Evolutionary conservation across 2,797 vertebrate species (phyloP).

Genomic region (Fistularia tabacaria): DNA sequence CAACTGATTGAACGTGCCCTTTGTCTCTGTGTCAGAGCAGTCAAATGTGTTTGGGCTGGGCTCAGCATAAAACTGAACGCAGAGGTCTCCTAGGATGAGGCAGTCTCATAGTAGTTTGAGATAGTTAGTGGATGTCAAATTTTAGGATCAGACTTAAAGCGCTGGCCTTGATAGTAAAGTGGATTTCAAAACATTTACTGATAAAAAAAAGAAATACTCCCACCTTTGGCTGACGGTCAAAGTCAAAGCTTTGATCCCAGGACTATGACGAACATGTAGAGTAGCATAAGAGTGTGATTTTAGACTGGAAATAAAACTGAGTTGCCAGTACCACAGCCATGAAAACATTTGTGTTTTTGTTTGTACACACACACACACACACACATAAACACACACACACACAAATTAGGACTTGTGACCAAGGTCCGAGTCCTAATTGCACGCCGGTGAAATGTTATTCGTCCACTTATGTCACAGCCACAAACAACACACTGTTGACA

Average conservation of each 20-base stretch:
- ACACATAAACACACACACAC: too few species aligned
- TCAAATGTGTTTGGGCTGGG: slow-evolving; percentile 55
- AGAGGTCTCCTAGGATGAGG: slow-evolving; percentile 50
- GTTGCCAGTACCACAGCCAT: too few species aligned
- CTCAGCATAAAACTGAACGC: slow-evolving; percentile 60
- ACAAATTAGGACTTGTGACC: slow-evolving; percentile 38
- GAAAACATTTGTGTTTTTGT: too few species aligned
- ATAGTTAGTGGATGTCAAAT: slow-evolving; percentile 56
- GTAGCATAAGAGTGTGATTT: too few species aligned
- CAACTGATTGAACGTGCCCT: slow-evolving; percentile 42
- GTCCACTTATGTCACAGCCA: slow-evolving; percentile 37
- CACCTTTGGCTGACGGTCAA: too few species aligned
- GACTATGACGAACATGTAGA: too few species aligned
- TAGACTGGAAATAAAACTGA: too few species aligned
- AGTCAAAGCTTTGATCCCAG: too few species aligned
- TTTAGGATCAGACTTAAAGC: slow-evolving; percentile 28
- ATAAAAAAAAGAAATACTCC: too few species aligned
- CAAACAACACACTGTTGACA: slow-evolving; percentile 39
- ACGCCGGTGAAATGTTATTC: slow-evolving; percentile 53
- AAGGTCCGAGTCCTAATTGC: slow-evolving; percentile 52
- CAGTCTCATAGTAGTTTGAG: slow-evolving; percentile 42
- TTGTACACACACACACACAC: too few species aligned
- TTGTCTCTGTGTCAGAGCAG: slow-evolving; percentile 42
- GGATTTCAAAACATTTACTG: too few species aligned
- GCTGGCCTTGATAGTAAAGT: neutral